Base-by-base conservation (phyloP, 2,797 vertebrate species). In the Chelon labrosus region DNA sequence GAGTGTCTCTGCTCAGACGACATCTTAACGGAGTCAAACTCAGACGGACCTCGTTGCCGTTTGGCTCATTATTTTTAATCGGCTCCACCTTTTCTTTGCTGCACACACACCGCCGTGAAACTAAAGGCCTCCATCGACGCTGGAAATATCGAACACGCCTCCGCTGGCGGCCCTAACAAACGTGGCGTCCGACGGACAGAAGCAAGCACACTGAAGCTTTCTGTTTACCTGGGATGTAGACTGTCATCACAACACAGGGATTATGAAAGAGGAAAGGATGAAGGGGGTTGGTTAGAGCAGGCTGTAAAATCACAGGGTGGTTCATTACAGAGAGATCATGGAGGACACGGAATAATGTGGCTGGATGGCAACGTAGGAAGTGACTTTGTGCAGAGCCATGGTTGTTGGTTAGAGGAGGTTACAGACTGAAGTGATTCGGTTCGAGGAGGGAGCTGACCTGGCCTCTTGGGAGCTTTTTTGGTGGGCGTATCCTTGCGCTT, bases 401-500 rank as follows among this genome's bases (percentile, higher is more conserved):
- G 31, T 35, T 35, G 31, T 35, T 35, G 31, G 7, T 35, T 35
- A 35, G 31, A 35, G 8, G 39, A 41, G 39, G 4, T 41, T 41
- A 10, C 39, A 7, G 39, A 4, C 39, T 13, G 39, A 35, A 35
- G 39, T 41, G 39, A 10, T 22, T 31, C 1, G 0, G 5, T 17
- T 2, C 27, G 20, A 31, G 41, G 1, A 14, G 6, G 50, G 37
- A 49, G 66, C 88, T 86, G 89, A 99, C 98, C 98, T 92, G 98
- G 97, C 83, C 98, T 94, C 91, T 97, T 98, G 53, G 96, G 83
- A 0, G 95, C 94, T 83, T 99, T 99, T 86, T 99, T 99, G 78
- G 97, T 99, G 66, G 98, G 98, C 0, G 98, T 99, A 87, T 99
- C 97, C 80, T 99, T 99, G 92, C 97, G 96, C 82, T 99, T 99